Conservation (phyloP, 2,113 vertebrate genomes). For the Cebus imitator region DNA sequence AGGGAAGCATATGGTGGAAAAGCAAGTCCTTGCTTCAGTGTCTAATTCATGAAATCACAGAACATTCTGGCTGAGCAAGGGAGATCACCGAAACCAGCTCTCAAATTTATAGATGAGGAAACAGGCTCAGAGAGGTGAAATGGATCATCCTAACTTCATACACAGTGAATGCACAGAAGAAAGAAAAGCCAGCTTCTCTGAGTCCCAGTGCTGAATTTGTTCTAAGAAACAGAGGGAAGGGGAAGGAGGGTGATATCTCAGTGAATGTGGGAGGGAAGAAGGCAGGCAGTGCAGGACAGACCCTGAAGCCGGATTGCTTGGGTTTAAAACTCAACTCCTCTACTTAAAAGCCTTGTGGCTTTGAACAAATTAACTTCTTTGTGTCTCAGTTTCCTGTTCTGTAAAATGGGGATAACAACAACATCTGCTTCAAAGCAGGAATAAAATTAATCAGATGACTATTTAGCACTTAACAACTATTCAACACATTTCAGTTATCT, state of each 20-base stretch:
- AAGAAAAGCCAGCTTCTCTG: not conserved
- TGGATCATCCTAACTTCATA: not conserved
- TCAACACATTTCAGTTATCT: not conserved
- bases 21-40: not conserved
- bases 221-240: not conserved
- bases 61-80: constrained; percentile 30
- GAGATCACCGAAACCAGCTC: not conserved
- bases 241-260: fast-evolving
- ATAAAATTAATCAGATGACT: not conserved
- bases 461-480: not conserved
- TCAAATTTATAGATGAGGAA: not conserved
- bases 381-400: not conserved
- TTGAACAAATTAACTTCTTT: not conserved
- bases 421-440: not conserved
- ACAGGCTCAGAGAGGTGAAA: not conserved
- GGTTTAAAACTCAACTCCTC: not conserved
- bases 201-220: not conserved
- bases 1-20: not conserved
- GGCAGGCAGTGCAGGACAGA: not conserved
- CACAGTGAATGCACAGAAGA: not conserved
- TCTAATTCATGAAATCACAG: constrained; percentile 59
- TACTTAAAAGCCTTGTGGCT: not conserved
- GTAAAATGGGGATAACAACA: not conserved
- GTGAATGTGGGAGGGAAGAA: not conserved
- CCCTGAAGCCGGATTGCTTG: not conserved